These are phyloP conservation scores for Percina caprodes DNA, from an alignment of 2,113 vertebrate species.

Conservation along the genomic window DNA sequence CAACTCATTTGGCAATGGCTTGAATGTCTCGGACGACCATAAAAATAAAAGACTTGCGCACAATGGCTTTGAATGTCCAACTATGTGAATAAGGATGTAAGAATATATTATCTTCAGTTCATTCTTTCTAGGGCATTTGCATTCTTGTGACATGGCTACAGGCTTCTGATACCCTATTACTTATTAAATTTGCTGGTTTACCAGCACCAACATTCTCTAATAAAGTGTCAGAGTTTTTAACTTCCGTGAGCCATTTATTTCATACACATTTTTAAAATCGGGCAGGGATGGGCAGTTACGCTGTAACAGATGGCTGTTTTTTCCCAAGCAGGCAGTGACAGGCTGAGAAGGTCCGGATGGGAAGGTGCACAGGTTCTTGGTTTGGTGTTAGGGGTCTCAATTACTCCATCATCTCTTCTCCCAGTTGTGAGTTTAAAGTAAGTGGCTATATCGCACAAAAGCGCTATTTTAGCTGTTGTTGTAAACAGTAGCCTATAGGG, in stretches of 20 bases:
- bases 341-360: neutral
- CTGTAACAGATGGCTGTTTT: neutral
- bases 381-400: neutral
- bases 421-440: neutral
- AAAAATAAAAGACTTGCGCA: too few relatives aligned
- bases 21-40: too few relatives aligned
- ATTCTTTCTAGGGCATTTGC: too few relatives aligned
- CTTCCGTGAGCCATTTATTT: conserved; percentile 2
- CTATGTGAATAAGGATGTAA: too few relatives aligned
- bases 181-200: too few relatives aligned
- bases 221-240: too few relatives aligned
- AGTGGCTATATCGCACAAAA: neutral
- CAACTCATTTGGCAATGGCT: too few relatives aligned
- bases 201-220: too few relatives aligned
- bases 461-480: neutral
- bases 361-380: neutral
- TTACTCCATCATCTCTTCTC: neutral
- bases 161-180: too few relatives aligned
- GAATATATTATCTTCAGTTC: too few relatives aligned
- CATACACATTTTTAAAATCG: neutral
- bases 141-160: too few relatives aligned
- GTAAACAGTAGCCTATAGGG: neutral
- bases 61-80: too few relatives aligned
- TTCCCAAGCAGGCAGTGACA: conserved; percentile 4
- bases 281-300: neutral